These are phyloP conservation scores for Brienomyrus brachyistius DNA, from an alignment of 2,113 vertebrate genomes.

Conservation along the genomic window DNA sequence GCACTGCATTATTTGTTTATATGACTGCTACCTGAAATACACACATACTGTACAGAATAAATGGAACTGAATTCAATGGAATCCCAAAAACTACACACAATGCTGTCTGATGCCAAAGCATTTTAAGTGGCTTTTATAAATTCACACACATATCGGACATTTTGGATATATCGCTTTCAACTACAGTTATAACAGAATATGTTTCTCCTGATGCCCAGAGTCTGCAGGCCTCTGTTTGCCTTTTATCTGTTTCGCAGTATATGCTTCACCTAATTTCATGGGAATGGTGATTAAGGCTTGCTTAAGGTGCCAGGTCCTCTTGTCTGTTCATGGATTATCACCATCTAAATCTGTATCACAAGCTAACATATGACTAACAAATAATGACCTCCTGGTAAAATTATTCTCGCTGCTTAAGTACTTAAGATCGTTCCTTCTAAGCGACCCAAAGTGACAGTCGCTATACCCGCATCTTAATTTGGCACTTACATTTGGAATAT, in stretches of 20 bases:
- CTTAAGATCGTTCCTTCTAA: not conserved
- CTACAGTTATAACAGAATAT: not conserved
- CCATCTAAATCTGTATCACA: not conserved
- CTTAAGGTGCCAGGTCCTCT: not conserved
- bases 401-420: not conserved
- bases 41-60: not conserved
- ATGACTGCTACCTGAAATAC: not conserved
- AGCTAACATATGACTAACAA: not conserved
- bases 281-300: not conserved
- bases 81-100: not conserved
- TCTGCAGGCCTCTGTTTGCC: not conserved
- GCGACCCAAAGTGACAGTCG: not conserved
- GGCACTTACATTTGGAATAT: not conserved
- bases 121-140: slow-evolving; percentile 5
- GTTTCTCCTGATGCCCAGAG: not conserved
- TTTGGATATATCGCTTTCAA: not conserved
- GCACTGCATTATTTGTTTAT: not conserved
- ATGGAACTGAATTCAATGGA: not conserved
- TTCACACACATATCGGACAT: not conserved
- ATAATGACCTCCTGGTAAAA: not conserved
- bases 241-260: not conserved
- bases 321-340: not conserved
- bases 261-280: not conserved
- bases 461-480: not conserved
- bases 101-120: not conserved